Evolutionary conservation across 2,888 invertebrate genomes (phyloP).

Genomic region (Drosophila parthenogenetica): DNA sequence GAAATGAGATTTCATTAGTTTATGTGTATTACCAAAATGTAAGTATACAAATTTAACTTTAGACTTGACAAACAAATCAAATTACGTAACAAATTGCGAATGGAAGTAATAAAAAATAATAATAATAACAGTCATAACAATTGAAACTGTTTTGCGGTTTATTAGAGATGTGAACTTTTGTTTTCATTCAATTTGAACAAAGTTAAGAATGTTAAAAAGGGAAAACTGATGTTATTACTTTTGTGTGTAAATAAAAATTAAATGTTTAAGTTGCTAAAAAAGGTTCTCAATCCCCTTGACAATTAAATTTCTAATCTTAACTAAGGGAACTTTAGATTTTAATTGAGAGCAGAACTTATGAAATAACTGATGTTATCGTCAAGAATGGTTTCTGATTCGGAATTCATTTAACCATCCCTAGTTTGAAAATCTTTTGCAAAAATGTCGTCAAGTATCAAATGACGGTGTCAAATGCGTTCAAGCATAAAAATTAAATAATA

Average conservation of each 20-base stretch:
- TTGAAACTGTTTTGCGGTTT: slow-evolving; percentile 38
- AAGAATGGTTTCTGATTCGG: background rate
- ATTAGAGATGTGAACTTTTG: slow-evolving; percentile 6
- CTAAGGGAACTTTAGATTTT: background rate
- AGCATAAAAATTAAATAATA: slow-evolving; percentile 72
- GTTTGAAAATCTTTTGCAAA: slow-evolving; percentile 26
- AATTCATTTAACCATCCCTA: slow-evolving; percentile 33
- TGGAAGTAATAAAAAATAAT: slow-evolving; percentile 14
- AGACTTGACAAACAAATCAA: slow-evolving; percentile 44
- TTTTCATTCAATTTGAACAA: background rate
- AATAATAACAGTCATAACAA: slow-evolving; percentile 19
- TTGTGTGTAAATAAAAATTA: no score
- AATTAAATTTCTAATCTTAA: background rate
- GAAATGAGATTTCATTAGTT: slow-evolving; percentile 6
- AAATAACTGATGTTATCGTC: background rate
- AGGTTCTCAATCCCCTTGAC: no score
- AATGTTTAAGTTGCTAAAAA: no score
- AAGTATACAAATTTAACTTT: background rate
- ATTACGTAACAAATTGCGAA: slow-evolving; percentile 51
- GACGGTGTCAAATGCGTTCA: slow-evolving; percentile 58
- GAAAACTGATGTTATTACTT: background rate
- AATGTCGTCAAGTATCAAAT: slow-evolving; percentile 57
- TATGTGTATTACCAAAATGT: background rate
- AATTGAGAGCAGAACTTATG: background rate
- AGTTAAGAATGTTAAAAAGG: background rate